A percentile compares a stretch with the other conserved stretches of the same genome.
Evolutionary conservation across 2,113 vertebrate species (phyloP).

Genomic region (Campylorhamphus procurvoides): DNA sequence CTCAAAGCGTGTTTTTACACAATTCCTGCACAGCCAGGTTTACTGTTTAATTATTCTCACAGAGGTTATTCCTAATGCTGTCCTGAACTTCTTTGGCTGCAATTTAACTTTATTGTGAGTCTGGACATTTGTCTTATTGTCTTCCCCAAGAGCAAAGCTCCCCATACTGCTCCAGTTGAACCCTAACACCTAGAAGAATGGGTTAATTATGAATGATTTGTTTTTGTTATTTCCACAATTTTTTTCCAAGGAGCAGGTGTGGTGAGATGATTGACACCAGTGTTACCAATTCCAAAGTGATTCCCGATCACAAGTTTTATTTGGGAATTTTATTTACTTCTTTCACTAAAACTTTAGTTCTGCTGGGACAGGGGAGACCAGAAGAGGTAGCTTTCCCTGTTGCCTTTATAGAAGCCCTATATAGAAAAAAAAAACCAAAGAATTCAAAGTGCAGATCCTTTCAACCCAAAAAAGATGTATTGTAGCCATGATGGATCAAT

Average conservation of each 20-base stretch:
- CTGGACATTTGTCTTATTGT: not conserved
- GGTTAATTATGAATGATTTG: not conserved
- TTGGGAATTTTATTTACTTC: not conserved
- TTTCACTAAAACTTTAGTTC: not conserved
- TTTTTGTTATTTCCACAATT: not conserved
- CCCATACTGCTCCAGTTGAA: not conserved
- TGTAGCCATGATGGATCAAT: not conserved
- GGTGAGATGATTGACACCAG: not conserved
- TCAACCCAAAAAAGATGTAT: not conserved
- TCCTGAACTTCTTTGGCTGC: not conserved
- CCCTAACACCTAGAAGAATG: not conserved
- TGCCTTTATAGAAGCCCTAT: not conserved
- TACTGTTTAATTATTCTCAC: not conserved
- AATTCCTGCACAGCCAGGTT: not conserved
- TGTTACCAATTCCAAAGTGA: not conserved
- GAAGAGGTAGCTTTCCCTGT: not conserved
- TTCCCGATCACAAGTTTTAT: not conserved
- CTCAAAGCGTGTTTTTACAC: not conserved
- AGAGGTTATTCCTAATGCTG: not conserved
- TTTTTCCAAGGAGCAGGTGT: fast-evolving
- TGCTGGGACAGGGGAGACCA: not conserved
- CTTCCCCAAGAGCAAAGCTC: not conserved
- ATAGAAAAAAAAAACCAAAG: not conserved
- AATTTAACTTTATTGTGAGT: not conserved
- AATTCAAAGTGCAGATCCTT: not conserved